Percentiles rank a stretch among this genome's conserved stretches.
Evolutionary conservation across 2,113 vertebrate species (phyloP).

Genomic region (Xyrauchen texanus): DNA sequence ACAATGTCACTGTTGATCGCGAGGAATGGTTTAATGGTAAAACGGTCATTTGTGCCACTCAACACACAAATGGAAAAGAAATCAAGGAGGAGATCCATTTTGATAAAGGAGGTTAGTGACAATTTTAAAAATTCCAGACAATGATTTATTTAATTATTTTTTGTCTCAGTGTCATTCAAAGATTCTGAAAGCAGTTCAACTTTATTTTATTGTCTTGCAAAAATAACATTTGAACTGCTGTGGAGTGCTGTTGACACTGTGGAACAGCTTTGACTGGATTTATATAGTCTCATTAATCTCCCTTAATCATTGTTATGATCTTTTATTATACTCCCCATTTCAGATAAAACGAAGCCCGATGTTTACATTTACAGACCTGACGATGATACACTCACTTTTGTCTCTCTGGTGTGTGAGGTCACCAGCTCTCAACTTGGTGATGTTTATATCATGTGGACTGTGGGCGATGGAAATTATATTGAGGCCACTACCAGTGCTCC

Average conservation of each 20-base stretch:
- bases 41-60: not conserved
- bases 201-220: no score
- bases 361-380: not conserved
- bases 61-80: not conserved
- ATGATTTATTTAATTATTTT: not conserved
- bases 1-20: not conserved
- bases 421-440: not conserved
- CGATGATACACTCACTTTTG: rapidly evolving
- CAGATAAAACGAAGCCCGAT: not conserved
- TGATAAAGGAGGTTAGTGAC: constrained; percentile 11
- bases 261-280: no score
- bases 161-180: not conserved
- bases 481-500: not conserved
- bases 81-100: not conserved
- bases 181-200: no score
- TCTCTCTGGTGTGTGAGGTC: constrained; percentile 41
- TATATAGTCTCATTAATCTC: no score
- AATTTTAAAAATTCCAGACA: no score
- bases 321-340: not conserved
- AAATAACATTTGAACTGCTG: no score
- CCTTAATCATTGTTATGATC: not conserved
- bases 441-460: constrained; percentile 38
- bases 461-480: rapidly evolving
- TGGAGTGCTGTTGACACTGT: no score
- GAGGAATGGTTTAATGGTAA: not conserved